These are phyloP conservation scores for Cheilosia soror DNA, from an alignment of 2,888 invertebrate genomes.

Conservation along the genomic window DNA sequence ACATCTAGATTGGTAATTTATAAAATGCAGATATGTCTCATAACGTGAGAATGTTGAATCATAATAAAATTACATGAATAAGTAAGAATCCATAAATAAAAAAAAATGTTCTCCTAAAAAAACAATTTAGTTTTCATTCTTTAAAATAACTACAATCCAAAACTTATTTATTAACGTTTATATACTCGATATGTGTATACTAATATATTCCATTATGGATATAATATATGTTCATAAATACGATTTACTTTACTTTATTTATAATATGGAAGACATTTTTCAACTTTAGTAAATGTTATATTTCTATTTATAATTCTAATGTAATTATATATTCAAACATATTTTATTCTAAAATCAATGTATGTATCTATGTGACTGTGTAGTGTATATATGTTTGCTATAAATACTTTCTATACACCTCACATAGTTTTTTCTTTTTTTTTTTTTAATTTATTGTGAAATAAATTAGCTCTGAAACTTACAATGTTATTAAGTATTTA, in stretches of 20 bases:
- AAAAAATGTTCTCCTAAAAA: conserved; percentile 25
- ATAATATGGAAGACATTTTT: conserved; percentile 76
- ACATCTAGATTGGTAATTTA: conserved; percentile 66
- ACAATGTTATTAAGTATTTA: too few relatives aligned
- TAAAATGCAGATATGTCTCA: conserved; percentile 30
- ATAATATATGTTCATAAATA: conserved; percentile 66
- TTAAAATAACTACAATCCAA: conserved; percentile 53
- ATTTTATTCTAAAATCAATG: conserved; percentile 35
- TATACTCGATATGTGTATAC: conserved; percentile 65
- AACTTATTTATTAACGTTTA: conserved; percentile 62
- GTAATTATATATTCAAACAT: conserved; percentile 45
- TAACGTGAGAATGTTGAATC: conserved; percentile 27
- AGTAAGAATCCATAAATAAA: conserved; percentile 37
- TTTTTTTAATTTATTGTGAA: too few relatives aligned
- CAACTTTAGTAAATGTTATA: conserved; percentile 72
- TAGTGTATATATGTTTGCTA: background rate
- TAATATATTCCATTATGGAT: conserved; percentile 57
- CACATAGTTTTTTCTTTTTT: background rate
- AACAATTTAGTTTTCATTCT: conserved; percentile 35
- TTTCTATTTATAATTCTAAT: conserved; percentile 61
- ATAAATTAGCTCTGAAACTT: too few relatives aligned
- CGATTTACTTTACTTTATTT: conserved; percentile 66
- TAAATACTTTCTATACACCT: background rate
- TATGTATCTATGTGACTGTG: background rate
- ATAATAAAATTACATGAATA: conserved; percentile 48